phyloP scores from a whole-genome alignment of 2,888 invertebrate species.

The Norana najaformis region DNA sequence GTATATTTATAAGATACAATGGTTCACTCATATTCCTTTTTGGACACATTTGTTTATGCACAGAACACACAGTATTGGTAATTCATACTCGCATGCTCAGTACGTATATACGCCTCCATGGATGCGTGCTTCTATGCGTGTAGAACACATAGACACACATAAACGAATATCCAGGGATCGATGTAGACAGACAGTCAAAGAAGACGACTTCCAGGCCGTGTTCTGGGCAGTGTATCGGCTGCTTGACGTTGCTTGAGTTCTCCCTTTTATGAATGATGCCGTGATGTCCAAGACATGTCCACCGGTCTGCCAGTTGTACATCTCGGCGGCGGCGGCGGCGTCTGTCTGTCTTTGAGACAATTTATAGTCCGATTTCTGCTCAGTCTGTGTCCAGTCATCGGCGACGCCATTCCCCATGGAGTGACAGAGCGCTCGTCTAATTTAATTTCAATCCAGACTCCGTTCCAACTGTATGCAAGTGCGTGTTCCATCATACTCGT shows the following conservation, averaged over 20 bases:
- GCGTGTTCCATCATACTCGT: slow-evolving; percentile 13
- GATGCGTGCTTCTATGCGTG: background rate
- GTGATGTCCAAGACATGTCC: background rate
- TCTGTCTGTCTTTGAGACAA: background rate
- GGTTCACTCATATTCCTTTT: background rate
- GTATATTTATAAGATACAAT: background rate
- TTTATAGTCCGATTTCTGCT: background rate
- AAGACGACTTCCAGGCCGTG: background rate
- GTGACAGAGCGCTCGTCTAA: background rate
- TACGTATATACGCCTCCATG: background rate
- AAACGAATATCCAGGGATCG: background rate
- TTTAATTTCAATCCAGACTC: slow-evolving; percentile 7
- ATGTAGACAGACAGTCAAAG: background rate
- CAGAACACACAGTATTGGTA: background rate
- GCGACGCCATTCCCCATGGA: background rate
- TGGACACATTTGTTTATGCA: background rate
- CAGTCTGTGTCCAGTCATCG: background rate
- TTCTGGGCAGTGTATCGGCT: background rate
- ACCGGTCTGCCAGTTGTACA: background rate
- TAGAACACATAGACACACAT: background rate
- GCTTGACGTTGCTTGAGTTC: background rate
- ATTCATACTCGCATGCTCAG: background rate
- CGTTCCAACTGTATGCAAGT: background rate
- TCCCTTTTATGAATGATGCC: slow-evolving; percentile 2
- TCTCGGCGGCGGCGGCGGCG: background rate